These are phyloP conservation scores for Halcyon smyrnensis DNA, from an alignment of 2,797 vertebrate genomes.

Conservation along the genomic window DNA sequence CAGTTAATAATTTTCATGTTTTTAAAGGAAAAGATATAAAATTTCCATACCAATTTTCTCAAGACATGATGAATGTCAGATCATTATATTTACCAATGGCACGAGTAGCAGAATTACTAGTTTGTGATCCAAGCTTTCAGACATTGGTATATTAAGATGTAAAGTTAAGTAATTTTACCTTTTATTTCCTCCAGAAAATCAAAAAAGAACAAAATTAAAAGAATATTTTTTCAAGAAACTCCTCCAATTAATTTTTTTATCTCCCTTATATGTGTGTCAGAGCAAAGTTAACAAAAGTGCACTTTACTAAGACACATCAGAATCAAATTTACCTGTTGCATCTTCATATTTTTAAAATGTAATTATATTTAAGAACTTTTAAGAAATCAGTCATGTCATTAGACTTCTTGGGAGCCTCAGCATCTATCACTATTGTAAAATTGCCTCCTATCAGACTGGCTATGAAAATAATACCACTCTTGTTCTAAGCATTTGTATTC, in stretches of 20 bases:
- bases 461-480: constrained; percentile 69
- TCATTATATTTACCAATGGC: not conserved
- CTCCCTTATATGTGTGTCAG: not conserved
- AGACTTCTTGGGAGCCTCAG: constrained; percentile 26
- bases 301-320: not conserved
- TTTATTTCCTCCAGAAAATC: not conserved
- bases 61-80: not conserved
- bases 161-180: not conserved
- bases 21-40: not conserved
- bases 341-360: not conserved
- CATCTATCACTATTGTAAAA: constrained; percentile 47
- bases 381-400: constrained; percentile 59
- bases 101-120: not conserved
- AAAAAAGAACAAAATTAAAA: not conserved
- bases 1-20: not conserved
- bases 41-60: not conserved
- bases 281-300: not conserved
- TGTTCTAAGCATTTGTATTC: constrained; percentile 66
- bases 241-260: not conserved
- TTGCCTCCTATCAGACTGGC: constrained; percentile 41
- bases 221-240: not conserved
- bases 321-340: not conserved
- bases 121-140: not conserved
- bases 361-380: constrained; percentile 20
- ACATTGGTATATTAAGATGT: not conserved